These are phyloP conservation scores for Rhimphoctona megacephalus DNA, from an alignment of 2,888 invertebrate genomes.

Conservation along the genomic window DNA sequence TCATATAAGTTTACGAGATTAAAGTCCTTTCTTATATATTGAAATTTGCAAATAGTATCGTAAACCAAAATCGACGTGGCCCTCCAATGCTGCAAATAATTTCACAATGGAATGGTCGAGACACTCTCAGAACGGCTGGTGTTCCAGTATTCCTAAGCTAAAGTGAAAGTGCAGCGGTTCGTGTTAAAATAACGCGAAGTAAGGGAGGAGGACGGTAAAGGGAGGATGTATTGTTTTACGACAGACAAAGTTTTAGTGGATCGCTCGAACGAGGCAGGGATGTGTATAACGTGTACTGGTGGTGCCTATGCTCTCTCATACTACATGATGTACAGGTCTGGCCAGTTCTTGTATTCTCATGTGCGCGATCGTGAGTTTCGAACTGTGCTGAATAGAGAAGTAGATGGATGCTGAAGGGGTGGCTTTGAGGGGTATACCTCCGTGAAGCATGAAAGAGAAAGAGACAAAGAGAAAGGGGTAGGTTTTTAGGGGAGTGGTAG, in stretches of 20 bases:
- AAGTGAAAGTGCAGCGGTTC: slow-evolving; percentile 33
- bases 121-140: neutral
- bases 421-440: slow-evolving; percentile 59
- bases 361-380: slow-evolving; percentile 45
- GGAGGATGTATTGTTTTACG: slow-evolving; percentile 59
- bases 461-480: neutral
- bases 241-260: slow-evolving; percentile 49
- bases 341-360: slow-evolving; percentile 42
- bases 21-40: neutral
- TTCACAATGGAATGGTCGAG: neutral
- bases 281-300: neutral
- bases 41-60: neutral
- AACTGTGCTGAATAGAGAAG: slow-evolving; percentile 33
- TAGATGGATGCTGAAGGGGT: slow-evolving; percentile 60
- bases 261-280: neutral
- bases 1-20: neutral
- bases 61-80: neutral
- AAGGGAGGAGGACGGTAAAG: neutral
- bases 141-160: slow-evolving; percentile 1
- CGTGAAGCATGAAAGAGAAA: slow-evolving; percentile 48
- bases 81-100: slow-evolving; percentile 18
- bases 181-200: slow-evolving; percentile 25
- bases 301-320: slow-evolving; percentile 10
- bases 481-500: neutral
- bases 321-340: slow-evolving; percentile 34